Evolutionary conservation across 1,140 invertebrate species (phyloP).

Genomic region (Cotesia glomerata): DNA sequence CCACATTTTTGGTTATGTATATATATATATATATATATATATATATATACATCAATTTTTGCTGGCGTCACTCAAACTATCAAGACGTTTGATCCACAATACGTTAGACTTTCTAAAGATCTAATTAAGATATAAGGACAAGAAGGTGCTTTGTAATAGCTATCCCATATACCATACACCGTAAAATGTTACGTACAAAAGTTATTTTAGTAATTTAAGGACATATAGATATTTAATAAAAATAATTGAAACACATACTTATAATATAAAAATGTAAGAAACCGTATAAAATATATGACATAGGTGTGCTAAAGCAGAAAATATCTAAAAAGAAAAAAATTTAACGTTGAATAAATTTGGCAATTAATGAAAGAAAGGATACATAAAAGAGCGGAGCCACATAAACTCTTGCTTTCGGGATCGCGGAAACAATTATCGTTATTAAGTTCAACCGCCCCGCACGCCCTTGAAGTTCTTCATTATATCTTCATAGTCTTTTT

Average conservation of each 20-base stretch:
- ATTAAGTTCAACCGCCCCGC: constrained; percentile 28
- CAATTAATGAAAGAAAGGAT: not conserved
- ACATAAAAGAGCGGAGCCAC: not conserved
- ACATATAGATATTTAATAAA: too few relatives aligned
- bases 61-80: not conserved
- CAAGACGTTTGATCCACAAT: not conserved
- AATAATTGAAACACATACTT: not conserved
- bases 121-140: too few relatives aligned
- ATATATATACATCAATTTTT: not conserved
- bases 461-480: constrained; percentile 3
- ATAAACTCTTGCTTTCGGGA: constrained; percentile 3
- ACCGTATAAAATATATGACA: too few relatives aligned
- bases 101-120: not conserved
- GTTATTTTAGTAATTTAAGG: not conserved
- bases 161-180: not conserved
- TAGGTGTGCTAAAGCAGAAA: not conserved
- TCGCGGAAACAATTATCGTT: constrained; percentile 33
- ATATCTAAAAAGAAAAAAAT: not conserved
- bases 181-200: not conserved
- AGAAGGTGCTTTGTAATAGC: too few relatives aligned
- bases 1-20: too few relatives aligned
- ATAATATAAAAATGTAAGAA: too few relatives aligned
- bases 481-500: not conserved
- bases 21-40: too few relatives aligned
- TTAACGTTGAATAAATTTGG: not conserved